Base-by-base conservation (phyloP, 2,888 invertebrate species). In the Lagria hirta region DNA sequence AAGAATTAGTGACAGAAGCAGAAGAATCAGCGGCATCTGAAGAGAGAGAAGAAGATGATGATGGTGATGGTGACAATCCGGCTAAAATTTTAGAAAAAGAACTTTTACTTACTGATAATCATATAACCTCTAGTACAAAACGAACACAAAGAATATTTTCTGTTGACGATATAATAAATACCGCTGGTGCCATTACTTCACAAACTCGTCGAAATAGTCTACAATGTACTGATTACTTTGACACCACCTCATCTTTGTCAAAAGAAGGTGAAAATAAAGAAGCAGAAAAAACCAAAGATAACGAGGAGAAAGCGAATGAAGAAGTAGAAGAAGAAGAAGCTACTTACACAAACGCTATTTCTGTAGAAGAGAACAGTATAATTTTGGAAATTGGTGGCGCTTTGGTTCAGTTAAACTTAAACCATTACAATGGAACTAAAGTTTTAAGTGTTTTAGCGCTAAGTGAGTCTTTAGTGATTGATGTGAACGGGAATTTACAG, bases 141-240 rank as follows among this genome's bases (percentile, higher is more conserved):
- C 26, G 57, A 23, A 35, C 51, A 2, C 56, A 49, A 45, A 46
- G 65, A 28, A 61, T 64, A 21, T 65, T 66, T 42, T 66, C 66
- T 1, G 65, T 66, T 1, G 66, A 66, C 37, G 65, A 66, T 42
- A 66, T 66, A 11, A 66, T 66, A 3, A 56, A 62, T 32, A 61
- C 59, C 14, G 61, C 60, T 26, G 63, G 52, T 4, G 41, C 15
- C 20, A 22, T 12, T 2, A 16, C 28, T n/a, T 35, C 16, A 2
- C 36, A 22, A 10, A 30, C 23, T 2, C 14, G 30, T 8, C 45
- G 49, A 26, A 46, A 43, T 29, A 56, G 52, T 38, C 4, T 51
- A n/a, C 50, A 57, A 12, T 17, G 35, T 2, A 43, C 53, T 4
- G 41, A 38, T 20, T 51, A n/a, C n/a, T n/a, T n/a, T n/a, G n/a